These are phyloP conservation scores for Heliconius hortense DNA, from an alignment of 2,888 invertebrate species.

Conservation along the genomic window DNA sequence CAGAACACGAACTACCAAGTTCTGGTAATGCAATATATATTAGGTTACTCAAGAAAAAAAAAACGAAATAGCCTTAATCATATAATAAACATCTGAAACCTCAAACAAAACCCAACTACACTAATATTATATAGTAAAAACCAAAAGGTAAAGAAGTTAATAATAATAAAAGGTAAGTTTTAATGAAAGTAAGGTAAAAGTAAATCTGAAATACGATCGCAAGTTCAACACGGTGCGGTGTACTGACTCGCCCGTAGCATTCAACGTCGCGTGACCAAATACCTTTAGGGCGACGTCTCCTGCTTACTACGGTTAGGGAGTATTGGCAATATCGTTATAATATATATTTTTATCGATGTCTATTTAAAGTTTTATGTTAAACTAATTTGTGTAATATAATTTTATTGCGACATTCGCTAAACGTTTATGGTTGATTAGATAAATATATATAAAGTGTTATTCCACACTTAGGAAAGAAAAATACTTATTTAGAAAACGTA, in stretches of 20 bases:
- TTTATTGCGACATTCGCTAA: neutral
- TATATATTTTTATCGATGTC: constrained; percentile 23
- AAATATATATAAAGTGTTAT: neutral
- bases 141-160: neutral
- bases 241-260: constrained; percentile 31
- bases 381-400: neutral
- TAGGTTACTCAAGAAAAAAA: no score
- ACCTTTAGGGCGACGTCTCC: constrained; percentile 31
- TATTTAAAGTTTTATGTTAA: neutral
- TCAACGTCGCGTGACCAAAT: constrained; percentile 34
- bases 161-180: neutral
- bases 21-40: no score
- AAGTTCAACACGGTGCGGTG: constrained; percentile 26
- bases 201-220: constrained; percentile 23
- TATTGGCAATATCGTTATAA: constrained; percentile 15
- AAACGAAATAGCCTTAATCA: no score
- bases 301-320: constrained; percentile 7
- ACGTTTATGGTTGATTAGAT: neutral
- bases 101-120: no score
- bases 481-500: no score
- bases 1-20: no score
- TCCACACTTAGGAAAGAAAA: no score
- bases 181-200: constrained; percentile 15
- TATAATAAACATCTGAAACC: no score
- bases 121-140: neutral